phyloP scores from a whole-genome alignment of 2,888 invertebrate genomes.

The Cephus spinipes region DNA sequence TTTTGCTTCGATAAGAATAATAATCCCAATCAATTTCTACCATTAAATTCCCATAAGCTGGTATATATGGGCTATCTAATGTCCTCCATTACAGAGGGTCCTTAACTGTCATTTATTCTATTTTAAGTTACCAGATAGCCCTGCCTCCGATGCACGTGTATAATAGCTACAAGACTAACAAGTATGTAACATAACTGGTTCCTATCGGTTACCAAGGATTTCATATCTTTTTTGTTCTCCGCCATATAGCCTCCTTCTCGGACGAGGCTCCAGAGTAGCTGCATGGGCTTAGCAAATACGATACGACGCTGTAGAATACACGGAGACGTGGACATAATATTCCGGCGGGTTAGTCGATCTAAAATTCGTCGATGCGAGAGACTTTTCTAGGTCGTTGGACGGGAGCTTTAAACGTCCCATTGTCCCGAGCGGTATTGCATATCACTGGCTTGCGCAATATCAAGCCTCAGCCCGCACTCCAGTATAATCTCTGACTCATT shows the following conservation, averaged over 20 bases:
- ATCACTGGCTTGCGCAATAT: slow-evolving; percentile 45
- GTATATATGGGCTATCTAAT: background rate
- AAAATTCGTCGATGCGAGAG: background rate
- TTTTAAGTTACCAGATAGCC: background rate
- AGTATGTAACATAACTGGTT: background rate
- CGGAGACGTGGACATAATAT: background rate
- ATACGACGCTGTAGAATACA: background rate
- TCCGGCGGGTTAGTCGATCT: background rate
- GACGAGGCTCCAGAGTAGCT: background rate
- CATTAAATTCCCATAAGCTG: background rate
- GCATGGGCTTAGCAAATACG: background rate
- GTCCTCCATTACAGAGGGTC: background rate
- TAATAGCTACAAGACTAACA: background rate
- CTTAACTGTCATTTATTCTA: background rate
- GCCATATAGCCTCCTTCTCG: background rate
- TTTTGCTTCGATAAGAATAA: background rate
- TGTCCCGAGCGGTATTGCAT: slow-evolving; percentile 37
- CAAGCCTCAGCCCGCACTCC: slow-evolving; percentile 44
- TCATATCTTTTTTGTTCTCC: background rate
- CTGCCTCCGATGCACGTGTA: background rate
- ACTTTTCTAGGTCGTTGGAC: background rate
- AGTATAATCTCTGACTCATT: slow-evolving; percentile 58
- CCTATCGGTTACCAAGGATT: background rate
- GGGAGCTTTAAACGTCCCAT: slow-evolving; percentile 49
- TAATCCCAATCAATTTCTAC: background rate